These are phyloP conservation scores for Pachyrhynchus sulphureomaculatus DNA, from an alignment of 1,140 invertebrate genomes.

Conservation along the genomic window DNA sequence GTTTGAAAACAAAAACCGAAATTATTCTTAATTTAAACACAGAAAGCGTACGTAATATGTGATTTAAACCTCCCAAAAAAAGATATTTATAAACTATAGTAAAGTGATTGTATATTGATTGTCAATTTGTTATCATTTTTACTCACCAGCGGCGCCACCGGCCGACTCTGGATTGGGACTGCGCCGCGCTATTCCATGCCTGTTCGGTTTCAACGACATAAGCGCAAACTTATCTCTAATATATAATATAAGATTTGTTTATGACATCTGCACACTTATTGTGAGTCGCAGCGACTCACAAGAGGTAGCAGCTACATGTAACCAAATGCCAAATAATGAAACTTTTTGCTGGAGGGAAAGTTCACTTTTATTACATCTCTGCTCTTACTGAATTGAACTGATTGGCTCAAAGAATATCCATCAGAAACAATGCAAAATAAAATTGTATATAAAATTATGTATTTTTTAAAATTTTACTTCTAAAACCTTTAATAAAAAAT, in stretches of 20 bases:
- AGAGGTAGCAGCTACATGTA: slow-evolving; percentile 1
- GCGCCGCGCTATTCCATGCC: slow-evolving; percentile 48
- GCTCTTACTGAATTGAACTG: too few species aligned
- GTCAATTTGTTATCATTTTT: slow-evolving; percentile 36
- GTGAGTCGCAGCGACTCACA: slow-evolving; percentile 20
- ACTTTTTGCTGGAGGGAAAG: too few species aligned
- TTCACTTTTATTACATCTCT: too few species aligned
- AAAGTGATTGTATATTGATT: slow-evolving; percentile 32
- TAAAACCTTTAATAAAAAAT: too few species aligned
- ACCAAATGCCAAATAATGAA: neutral
- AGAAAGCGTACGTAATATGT: too few species aligned
- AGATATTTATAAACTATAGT: neutral
- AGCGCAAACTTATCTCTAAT: slow-evolving; percentile 50
- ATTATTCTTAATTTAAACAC: too few species aligned
- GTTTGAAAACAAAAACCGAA: too few species aligned
- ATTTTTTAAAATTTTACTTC: too few species aligned
- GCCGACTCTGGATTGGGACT: slow-evolving; percentile 49
- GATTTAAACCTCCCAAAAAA: neutral
- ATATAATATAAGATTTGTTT: slow-evolving; percentile 29
- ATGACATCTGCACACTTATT: slow-evolving; percentile 17
- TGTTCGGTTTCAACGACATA: slow-evolving; percentile 53
- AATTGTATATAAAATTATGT: too few species aligned
- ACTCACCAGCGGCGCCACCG: slow-evolving; percentile 51
- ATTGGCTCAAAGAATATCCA: too few species aligned
- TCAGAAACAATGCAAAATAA: too few species aligned